Evolutionary conservation across 2,888 invertebrate genomes (phyloP).

Genomic region (Scotopteryx bipunctaria): DNA sequence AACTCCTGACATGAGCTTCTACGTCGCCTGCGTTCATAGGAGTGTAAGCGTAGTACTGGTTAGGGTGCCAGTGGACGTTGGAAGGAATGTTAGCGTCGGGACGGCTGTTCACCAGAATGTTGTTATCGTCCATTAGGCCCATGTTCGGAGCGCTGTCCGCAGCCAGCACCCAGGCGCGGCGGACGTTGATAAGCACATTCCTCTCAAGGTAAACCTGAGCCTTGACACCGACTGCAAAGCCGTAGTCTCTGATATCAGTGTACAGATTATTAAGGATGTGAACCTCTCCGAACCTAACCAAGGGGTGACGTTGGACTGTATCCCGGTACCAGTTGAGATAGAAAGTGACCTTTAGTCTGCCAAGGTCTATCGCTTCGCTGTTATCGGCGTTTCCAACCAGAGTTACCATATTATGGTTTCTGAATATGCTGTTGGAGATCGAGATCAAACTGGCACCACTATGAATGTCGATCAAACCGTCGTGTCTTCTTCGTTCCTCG

Average conservation of each 20-base stretch:
- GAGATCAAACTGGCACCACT: conserved; percentile 24
- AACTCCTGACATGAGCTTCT: conserved; percentile 17
- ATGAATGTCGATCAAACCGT: conserved; percentile 27
- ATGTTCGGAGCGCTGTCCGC: not conserved
- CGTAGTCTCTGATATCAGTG: conserved; percentile 18
- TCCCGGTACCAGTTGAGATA: conserved; percentile 31
- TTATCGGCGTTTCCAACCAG: conserved; percentile 25
- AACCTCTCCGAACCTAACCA: conserved; percentile 20
- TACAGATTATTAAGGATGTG: conserved; percentile 27
- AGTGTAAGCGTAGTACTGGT: conserved; percentile 15
- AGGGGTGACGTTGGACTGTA: conserved; percentile 23
- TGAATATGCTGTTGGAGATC: conserved; percentile 30
- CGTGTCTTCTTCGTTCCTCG: conserved; percentile 21
- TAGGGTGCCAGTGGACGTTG: conserved; percentile 14
- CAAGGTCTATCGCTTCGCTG: conserved; percentile 14
- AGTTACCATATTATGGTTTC: conserved; percentile 26
- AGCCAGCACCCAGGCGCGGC: conserved; percentile 3
- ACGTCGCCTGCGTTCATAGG: conserved; percentile 11
- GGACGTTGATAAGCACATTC: conserved; percentile 20
- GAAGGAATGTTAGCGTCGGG: conserved; percentile 3
- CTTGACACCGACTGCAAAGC: conserved; percentile 17
- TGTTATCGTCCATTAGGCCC: conserved; percentile 10
- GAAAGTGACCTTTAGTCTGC: conserved; percentile 24
- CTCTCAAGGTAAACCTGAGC: conserved; percentile 17
- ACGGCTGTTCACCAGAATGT: conserved; percentile 13